Base-by-base conservation (phyloP, 2,888 invertebrate genomes). In the Zygothrica quintamaculata region DNA sequence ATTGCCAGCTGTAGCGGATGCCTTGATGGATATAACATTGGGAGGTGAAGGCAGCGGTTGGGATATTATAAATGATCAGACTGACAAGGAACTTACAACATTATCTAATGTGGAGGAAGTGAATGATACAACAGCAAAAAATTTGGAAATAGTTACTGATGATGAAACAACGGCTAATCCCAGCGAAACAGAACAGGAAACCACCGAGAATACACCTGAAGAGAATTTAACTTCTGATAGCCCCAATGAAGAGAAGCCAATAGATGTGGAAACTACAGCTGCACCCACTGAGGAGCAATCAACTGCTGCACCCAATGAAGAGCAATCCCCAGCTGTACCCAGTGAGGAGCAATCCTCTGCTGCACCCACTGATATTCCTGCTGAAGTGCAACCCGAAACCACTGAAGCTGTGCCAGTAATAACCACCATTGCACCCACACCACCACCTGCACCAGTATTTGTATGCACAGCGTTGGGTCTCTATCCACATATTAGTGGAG, bases 1-100 rank as follows among this genome's bases (percentile, higher is more conserved):
- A 25, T 15, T 69, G 52, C 50, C 46, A 1, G 55, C 13, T 3
- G 36, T 61, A 33, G 43, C 77, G 3, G 70, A 58, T 9, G 52
- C 58, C 31, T 70, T 61, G 60, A 80, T 26, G 11, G 81, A 79
- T 12, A 34, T 48, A 7, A 67, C 65, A 13, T 65, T 51, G 0
- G 13, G 12, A 3, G 40, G 29, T 7, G 85, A 85, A 15, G 84
- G 79, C 4, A 75, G 79, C 58, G 86, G 70, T 26, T 70, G 67
- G 85, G 81, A 64, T 4, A 36, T 33, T 8, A 55, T 47, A 8
- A 39, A 11, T n/a, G 31, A 48, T 26, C 12, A 50, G 13, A 43
- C 52, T 1, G 18, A 18, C 6, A 9, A 8, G 0, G 59, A 52
- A 9, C 6, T 9, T 1, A 36, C 22, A 2, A 47, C 42, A 11